Conservation (phyloP, 1,140 invertebrate species). For the Caenorhabditis brenneri region DNA sequence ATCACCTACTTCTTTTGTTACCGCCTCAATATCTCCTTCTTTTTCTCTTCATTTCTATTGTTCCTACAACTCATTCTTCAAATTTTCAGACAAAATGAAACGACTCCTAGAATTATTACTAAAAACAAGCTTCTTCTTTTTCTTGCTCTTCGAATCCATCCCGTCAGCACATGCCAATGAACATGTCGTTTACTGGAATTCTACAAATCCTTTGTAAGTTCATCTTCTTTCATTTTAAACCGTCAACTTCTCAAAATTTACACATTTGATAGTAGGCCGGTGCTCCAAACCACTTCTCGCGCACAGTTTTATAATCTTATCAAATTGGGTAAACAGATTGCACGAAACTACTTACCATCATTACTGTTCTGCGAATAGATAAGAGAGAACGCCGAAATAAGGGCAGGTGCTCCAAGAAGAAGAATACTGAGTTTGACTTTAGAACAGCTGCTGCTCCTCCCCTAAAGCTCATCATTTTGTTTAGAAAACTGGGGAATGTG, state of each 20-base stretch:
- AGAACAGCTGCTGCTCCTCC: background rate
- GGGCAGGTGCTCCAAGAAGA: background rate
- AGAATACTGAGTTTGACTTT: background rate
- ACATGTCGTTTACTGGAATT: constrained; percentile 12
- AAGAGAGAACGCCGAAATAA: background rate
- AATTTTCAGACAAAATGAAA: background rate
- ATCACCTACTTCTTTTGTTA: background rate
- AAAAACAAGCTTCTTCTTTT: background rate
- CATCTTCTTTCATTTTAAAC: background rate
- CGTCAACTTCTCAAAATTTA: background rate
- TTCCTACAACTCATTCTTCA: background rate
- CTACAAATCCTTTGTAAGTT: background rate
- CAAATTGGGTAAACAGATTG: constrained; percentile 21
- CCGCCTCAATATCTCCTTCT: background rate
- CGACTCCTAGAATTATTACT: background rate
- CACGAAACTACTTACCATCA: background rate
- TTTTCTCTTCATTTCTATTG: background rate
- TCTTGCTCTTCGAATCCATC: background rate
- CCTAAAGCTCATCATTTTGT: constrained; percentile 10
- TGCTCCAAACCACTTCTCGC: background rate
- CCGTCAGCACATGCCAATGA: background rate
- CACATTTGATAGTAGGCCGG: background rate
- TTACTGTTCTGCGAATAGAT: background rate
- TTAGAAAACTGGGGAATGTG: constrained; percentile 18
- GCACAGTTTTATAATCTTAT: constrained; percentile 20